A percentile compares a stretch with the other conserved stretches of the same genome.
phyloP scores from a whole-genome alignment of 2,797 vertebrate genomes.

The Coregonus sp. region DNA sequence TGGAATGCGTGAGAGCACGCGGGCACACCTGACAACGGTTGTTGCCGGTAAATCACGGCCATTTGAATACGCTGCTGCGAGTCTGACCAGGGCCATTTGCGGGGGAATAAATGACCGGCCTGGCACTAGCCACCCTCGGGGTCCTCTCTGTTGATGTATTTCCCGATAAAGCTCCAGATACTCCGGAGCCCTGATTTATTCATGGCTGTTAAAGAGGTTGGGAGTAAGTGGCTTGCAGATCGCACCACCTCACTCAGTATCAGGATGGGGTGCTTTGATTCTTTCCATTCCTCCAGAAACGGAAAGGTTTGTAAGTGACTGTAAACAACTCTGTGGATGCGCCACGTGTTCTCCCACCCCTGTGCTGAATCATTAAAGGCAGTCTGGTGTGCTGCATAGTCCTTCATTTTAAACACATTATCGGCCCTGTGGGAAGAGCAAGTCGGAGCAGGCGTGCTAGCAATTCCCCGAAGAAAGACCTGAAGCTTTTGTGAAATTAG shows the following conservation, averaged over 20 bases:
- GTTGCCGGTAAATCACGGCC: conserved; percentile 26
- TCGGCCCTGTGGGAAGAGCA: conserved; percentile 16
- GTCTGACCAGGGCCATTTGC: conserved; percentile 1
- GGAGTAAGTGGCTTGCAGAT: background rate
- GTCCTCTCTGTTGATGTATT: background rate
- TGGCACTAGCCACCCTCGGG: too few relatives aligned
- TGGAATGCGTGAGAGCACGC: conserved; percentile 33
- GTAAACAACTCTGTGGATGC: conserved; percentile 17
- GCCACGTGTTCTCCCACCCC: conserved; percentile 7
- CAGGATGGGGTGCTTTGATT: background rate
- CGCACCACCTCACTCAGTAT: background rate
- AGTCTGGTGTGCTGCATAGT: conserved; percentile 7
- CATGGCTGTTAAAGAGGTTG: background rate
- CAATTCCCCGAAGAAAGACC: background rate
- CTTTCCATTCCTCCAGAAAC: too few relatives aligned
- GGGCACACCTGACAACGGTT: conserved; percentile 6
- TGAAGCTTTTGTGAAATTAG: background rate
- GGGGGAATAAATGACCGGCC: background rate
- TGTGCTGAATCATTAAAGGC: background rate
- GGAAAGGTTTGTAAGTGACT: background rate
- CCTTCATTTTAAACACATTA: conserved; percentile 20
- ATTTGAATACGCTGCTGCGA: conserved; percentile 13
- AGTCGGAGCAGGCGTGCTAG: conserved; percentile 13
- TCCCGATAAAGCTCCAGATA: background rate
- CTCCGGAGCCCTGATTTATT: background rate